A percentile compares a stretch with the other conserved stretches of the same genome.
phyloP scores from a whole-genome alignment of 1,140 invertebrate genomes.

The Varroa destructor region DNA sequence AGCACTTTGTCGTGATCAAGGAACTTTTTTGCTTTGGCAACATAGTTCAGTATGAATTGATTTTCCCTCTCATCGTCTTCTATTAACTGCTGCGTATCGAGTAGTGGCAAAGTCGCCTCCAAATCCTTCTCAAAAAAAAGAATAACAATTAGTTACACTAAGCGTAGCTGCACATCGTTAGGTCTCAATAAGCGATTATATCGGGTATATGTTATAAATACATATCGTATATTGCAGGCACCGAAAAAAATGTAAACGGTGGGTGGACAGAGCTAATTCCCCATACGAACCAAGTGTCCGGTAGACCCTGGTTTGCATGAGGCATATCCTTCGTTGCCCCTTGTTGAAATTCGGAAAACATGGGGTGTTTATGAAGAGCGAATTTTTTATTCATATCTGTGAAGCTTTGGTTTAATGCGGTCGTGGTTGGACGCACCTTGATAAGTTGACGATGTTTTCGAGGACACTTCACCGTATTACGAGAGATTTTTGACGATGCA shows the following conservation, averaged over 20 bases:
- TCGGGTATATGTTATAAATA: too few relatives aligned
- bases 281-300: too few relatives aligned
- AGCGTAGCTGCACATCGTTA: too few relatives aligned
- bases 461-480: constrained; percentile 11
- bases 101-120: constrained; percentile 9
- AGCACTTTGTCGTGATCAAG: constrained; percentile 18
- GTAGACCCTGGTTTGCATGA: too few relatives aligned
- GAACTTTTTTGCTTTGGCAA: constrained; percentile 24
- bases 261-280: too few relatives aligned
- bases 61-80: constrained; percentile 1
- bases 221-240: too few relatives aligned
- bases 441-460: constrained; percentile 21
- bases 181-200: too few relatives aligned
- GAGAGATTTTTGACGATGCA: not conserved
- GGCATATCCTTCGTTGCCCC: too few relatives aligned
- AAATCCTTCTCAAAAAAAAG: not conserved
- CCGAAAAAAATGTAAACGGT: too few relatives aligned
- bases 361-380: not conserved
- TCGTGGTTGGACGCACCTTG: not conserved
- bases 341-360: too few relatives aligned
- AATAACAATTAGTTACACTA: too few relatives aligned
- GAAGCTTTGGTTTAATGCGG: not conserved
- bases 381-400: not conserved
- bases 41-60: constrained; percentile 9
- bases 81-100: not conserved